Evolutionary conservation across 2,113 vertebrate genomes (phyloP).

Genomic region (Pelobates fuscus): DNA sequence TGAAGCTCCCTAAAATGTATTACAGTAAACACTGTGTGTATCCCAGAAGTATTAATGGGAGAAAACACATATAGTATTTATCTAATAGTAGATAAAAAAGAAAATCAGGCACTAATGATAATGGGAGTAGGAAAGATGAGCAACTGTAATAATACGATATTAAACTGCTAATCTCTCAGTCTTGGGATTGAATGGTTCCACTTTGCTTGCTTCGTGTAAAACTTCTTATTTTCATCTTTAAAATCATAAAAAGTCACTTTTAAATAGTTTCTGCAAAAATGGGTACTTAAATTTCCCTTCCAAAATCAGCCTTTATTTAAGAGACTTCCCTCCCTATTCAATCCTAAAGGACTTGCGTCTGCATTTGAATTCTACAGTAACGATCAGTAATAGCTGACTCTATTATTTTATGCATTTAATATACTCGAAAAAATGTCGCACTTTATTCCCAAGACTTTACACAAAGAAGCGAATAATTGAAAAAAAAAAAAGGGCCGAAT

Average conservation of each 20-base stretch:
- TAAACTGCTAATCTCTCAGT: slow-evolving; percentile 48
- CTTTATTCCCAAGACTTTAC: slow-evolving; percentile 39
- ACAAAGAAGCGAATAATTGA: slow-evolving; percentile 44
- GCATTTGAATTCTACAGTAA: slow-evolving; percentile 46
- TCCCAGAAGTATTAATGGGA: slow-evolving; percentile 12
- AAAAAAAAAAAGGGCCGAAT: slow-evolving; percentile 19
- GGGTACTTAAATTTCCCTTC: slow-evolving; percentile 47
- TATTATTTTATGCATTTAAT: slow-evolving; percentile 49
- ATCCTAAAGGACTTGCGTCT: slow-evolving; percentile 35
- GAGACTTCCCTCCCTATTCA: slow-evolving; percentile 27
- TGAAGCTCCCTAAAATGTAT: neutral
- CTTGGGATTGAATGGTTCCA: slow-evolving; percentile 47
- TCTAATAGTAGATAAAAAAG: slow-evolving; percentile 31
- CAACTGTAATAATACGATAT: slow-evolving; percentile 41
- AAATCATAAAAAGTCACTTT: slow-evolving; percentile 49
- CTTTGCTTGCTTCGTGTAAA: slow-evolving; percentile 48
- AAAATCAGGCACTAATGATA: slow-evolving; percentile 33
- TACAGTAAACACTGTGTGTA: neutral
- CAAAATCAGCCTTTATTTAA: slow-evolving; percentile 48
- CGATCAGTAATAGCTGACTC: slow-evolving; percentile 44
- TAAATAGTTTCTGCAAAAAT: slow-evolving; percentile 49
- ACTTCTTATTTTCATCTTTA: slow-evolving; percentile 48
- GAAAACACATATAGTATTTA: slow-evolving; percentile 44
- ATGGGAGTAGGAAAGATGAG: slow-evolving; percentile 33
- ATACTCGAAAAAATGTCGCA: slow-evolving; percentile 31